Percentiles rank a stretch among this genome's conserved stretches.
Conservation (phyloP, 2,113 vertebrate species). For the Myotis lucifugus region DNA sequence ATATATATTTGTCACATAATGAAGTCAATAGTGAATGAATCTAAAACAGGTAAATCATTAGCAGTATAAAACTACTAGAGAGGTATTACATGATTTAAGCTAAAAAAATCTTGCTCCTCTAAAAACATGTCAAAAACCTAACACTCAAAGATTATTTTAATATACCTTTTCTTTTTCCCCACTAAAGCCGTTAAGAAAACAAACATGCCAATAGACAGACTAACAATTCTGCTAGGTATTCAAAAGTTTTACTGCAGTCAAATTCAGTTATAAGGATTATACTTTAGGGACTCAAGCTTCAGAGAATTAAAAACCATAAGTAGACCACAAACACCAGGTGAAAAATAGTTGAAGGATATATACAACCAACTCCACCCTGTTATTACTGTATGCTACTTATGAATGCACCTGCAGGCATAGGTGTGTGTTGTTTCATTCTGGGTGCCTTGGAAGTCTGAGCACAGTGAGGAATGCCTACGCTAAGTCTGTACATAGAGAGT, state of each 20-base stretch:
- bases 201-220: background rate
- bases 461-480: background rate
- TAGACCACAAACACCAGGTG: background rate
- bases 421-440: background rate
- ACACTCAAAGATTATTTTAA: conserved; percentile 12
- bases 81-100: background rate
- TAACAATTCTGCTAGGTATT: background rate
- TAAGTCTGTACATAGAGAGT: background rate
- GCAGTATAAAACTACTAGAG: background rate
- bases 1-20: background rate
- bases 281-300: background rate
- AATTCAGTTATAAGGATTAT: background rate
- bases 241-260: background rate
- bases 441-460: background rate
- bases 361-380: background rate
- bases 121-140: background rate
- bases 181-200: background rate
- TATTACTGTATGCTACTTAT: background rate
- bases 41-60: background rate
- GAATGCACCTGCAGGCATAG: background rate
- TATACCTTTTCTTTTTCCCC: background rate
- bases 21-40: background rate
- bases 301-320: background rate
- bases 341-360: background rate
- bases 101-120: background rate